Percentiles rank a stretch among this genome's conserved stretches.
Evolutionary conservation across 1,140 invertebrate genomes (phyloP).

Genomic region (Asbolus verrucosus): DNA sequence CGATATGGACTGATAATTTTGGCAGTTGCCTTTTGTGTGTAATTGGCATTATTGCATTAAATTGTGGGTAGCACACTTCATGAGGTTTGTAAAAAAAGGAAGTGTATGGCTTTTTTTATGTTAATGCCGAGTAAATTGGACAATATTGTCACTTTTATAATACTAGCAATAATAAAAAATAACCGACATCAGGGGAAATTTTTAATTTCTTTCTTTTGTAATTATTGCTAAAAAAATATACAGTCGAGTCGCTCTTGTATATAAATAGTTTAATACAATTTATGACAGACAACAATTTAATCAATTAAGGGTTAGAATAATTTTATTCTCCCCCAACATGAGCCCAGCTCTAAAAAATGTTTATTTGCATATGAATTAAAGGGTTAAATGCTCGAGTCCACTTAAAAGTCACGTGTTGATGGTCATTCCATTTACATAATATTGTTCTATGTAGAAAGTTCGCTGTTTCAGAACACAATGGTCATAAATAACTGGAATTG

Average conservation of each 20-base stretch:
- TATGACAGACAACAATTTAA: conserved; percentile 10
- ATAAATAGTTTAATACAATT: too few species aligned
- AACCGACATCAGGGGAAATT: conserved; percentile 5
- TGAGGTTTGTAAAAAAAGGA: conserved; percentile 42
- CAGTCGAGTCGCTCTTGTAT: too few species aligned
- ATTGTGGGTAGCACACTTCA: conserved; percentile 44
- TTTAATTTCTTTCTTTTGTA: background rate
- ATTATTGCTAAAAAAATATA: too few species aligned
- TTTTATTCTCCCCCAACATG: background rate
- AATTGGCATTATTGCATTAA: conserved; percentile 55
- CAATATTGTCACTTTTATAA: conserved; percentile 26
- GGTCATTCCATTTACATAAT: conserved; percentile 43
- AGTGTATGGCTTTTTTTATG: conserved; percentile 47
- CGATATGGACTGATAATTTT: conserved; percentile 55
- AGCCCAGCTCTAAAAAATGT: conserved; percentile 9
- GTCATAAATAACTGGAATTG: conserved; percentile 12
- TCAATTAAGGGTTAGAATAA: conserved; percentile 21
- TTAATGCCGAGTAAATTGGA: conserved; percentile 36
- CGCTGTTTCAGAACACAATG: conserved; percentile 2
- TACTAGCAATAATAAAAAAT: conserved; percentile 26
- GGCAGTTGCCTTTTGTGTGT: conserved; percentile 51
- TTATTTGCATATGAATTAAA: conserved; percentile 47
- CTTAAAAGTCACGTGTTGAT: conserved; percentile 46
- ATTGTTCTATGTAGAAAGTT: conserved; percentile 16
- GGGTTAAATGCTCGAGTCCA: conserved; percentile 43